Percentiles rank a stretch among this genome's conserved stretches.
These are phyloP conservation scores for Syngnathus scovelli DNA, from an alignment of 2,113 vertebrate species.

Conservation along the genomic window DNA sequence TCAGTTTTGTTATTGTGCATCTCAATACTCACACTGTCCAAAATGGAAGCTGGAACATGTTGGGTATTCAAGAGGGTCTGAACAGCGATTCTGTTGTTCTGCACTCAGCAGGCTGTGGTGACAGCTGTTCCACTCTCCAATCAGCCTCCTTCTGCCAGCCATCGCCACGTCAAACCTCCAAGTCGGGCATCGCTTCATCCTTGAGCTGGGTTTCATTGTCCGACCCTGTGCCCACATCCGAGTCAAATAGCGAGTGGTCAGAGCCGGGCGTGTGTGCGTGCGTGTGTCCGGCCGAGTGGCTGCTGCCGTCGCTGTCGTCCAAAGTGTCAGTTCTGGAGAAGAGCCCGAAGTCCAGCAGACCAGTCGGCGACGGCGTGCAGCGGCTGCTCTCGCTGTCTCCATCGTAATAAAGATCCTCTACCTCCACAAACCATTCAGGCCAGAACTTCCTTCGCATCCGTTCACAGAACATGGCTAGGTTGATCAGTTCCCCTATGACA, in stretches of 20 bases:
- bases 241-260: slow-evolving; percentile 90
- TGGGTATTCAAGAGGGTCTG: slow-evolving; percentile 19
- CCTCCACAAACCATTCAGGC: slow-evolving; percentile 92
- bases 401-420: slow-evolving; percentile 83
- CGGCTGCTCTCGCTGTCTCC: slow-evolving; percentile 80
- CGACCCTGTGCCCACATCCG: slow-evolving; percentile 85
- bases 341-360: slow-evolving; percentile 77
- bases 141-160: slow-evolving; percentile 10
- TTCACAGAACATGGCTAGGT: slow-evolving; percentile 96
- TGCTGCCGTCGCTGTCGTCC: slow-evolving; percentile 81
- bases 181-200: slow-evolving; percentile 58
- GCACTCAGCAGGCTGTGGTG: background rate
- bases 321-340: slow-evolving; percentile 94
- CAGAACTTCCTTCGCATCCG: slow-evolving; percentile 91
- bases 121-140: slow-evolving; percentile 18
- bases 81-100: slow-evolving; percentile 17
- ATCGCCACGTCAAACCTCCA: slow-evolving; percentile 52
- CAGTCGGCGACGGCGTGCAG: slow-evolving; percentile 58
- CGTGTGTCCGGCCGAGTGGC: slow-evolving; percentile 62
- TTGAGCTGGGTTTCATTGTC: slow-evolving; percentile 84
- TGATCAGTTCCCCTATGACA: slow-evolving; percentile 86
- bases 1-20: slow-evolving; percentile 38
- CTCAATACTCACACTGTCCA: slow-evolving; percentile 37
- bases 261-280: slow-evolving; percentile 72
- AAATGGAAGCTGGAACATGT: slow-evolving; percentile 20